These are phyloP conservation scores for Chaunax sp. DNA, from an alignment of 2,797 vertebrate species.

Conservation along the genomic window DNA sequence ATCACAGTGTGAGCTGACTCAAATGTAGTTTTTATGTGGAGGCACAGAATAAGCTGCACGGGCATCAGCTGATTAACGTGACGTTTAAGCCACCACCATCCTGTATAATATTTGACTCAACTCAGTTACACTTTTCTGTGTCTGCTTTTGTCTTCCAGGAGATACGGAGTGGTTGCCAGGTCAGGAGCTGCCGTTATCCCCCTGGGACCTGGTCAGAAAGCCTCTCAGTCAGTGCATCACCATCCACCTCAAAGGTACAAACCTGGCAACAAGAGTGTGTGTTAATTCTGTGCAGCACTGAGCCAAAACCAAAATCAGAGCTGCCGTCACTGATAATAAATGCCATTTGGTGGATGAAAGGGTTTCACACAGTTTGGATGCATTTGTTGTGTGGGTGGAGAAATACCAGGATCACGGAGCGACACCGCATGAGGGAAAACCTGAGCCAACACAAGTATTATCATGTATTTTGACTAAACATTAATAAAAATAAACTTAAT, in stretches of 20 bases:
- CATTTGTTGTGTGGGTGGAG: slow-evolving; percentile 23
- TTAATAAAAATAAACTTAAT: too few species aligned
- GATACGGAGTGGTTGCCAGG: slow-evolving; percentile 86
- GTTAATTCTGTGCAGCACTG: background rate
- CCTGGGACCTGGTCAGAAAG: slow-evolving; percentile 92
- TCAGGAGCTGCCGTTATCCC: slow-evolving; percentile 86
- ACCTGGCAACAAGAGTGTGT: background rate
- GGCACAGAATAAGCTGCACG: too few species aligned
- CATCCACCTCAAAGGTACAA: slow-evolving; percentile 81
- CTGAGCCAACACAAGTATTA: slow-evolving; percentile 2
- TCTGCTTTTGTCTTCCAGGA: slow-evolving; percentile 78
- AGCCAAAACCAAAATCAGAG: slow-evolving; percentile 34
- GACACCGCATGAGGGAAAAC: slow-evolving; percentile 9
- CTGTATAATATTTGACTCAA: too few species aligned
- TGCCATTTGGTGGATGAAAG: slow-evolving; percentile 49
- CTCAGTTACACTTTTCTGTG: background rate
- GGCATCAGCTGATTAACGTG: too few species aligned
- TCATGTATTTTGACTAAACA: slow-evolving; percentile 1
- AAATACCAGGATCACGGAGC: slow-evolving; percentile 11
- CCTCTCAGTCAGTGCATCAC: slow-evolving; percentile 87
- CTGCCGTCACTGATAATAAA: slow-evolving; percentile 16
- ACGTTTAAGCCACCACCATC: too few species aligned
- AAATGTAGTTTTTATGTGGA: too few species aligned
- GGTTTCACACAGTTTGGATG: slow-evolving; percentile 28
- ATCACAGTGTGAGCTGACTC: too few species aligned